Evolutionary conservation across 2,888 invertebrate species (phyloP).

Genomic region (Tubulanus polymorphus): DNA sequence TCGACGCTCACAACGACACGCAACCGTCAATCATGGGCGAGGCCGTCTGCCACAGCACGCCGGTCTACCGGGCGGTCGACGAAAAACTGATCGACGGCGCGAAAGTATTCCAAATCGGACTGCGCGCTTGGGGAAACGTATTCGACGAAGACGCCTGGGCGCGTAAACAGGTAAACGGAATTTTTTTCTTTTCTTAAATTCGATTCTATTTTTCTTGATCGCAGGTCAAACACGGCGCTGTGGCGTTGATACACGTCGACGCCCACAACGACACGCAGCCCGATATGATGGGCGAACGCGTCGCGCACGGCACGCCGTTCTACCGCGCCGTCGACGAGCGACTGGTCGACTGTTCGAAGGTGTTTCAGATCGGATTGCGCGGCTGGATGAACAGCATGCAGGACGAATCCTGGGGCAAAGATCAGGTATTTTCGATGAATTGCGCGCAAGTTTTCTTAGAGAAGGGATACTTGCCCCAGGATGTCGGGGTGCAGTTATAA

Average conservation of each 20-base stretch:
- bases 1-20: conserved; percentile 52
- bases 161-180: conserved; percentile 35
- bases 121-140: conserved; percentile 42
- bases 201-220: too few species aligned
- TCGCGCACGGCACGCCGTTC: conserved; percentile 52
- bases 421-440: conserved; percentile 40
- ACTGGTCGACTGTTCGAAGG: conserved; percentile 40
- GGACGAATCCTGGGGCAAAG: conserved; percentile 37
- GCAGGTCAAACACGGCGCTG: conserved; percentile 50
- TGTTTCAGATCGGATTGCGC: conserved; percentile 51
- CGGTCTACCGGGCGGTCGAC: conserved; percentile 49
- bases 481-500: too few species aligned
- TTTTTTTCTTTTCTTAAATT: too few species aligned
- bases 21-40: conserved; percentile 43
- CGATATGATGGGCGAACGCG: conserved; percentile 40
- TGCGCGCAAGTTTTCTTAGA: too few species aligned
- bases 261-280: conserved; percentile 51
- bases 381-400: conserved; percentile 35
- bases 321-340: conserved; percentile 50
- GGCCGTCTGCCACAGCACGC: conserved; percentile 50
- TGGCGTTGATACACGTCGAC: conserved; percentile 52
- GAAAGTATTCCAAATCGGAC: conserved; percentile 49
- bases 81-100: conserved; percentile 46
- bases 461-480: too few species aligned
- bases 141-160: conserved; percentile 38